Percentiles rank a stretch among this genome's conserved stretches.
Conservation (phyloP, 2,113 vertebrate genomes). For the Misgurnus mizolepis region DNA sequence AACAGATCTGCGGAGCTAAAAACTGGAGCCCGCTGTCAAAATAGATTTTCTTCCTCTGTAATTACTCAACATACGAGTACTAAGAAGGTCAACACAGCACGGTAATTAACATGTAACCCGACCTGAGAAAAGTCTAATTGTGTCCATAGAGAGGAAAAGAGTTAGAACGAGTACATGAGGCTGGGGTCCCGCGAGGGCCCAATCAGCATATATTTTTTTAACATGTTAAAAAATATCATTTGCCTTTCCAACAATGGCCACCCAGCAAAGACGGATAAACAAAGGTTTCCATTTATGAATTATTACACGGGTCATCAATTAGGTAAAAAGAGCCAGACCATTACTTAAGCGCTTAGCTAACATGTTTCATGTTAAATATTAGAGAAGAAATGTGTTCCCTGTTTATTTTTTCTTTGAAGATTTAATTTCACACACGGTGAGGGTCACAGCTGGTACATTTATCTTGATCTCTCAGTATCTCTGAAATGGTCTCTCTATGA, state of each 20-base stretch:
- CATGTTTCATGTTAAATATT: constrained; percentile 55
- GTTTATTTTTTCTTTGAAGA: neutral
- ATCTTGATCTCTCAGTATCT: neutral
- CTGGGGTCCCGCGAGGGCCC: constrained; percentile 62
- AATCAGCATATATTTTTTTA: constrained; percentile 63
- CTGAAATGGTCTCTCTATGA: neutral
- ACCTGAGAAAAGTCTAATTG: constrained; percentile 59
- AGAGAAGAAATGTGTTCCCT: neutral
- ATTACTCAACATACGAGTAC: constrained; percentile 52
- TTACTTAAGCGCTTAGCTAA: constrained; percentile 60
- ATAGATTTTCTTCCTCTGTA: constrained; percentile 45
- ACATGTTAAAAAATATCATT: constrained; percentile 47
- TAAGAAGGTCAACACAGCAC: constrained; percentile 46
- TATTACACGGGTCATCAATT: constrained; percentile 64
- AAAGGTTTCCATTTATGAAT: constrained; percentile 60
- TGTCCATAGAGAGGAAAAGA: constrained; percentile 49
- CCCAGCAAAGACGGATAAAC: constrained; percentile 49
- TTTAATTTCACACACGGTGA: constrained; percentile 5
- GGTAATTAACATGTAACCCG: constrained; percentile 60
- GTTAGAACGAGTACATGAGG: constrained; percentile 54
- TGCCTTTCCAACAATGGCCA: constrained; percentile 43
- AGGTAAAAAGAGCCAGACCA: constrained; percentile 61
- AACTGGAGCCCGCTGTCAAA: constrained; percentile 39
- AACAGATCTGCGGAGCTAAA: constrained; percentile 26
- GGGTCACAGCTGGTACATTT: constrained; percentile 6